phyloP scores from a whole-genome alignment of 2,888 invertebrate genomes.

The Cosmopolites sordidus region DNA sequence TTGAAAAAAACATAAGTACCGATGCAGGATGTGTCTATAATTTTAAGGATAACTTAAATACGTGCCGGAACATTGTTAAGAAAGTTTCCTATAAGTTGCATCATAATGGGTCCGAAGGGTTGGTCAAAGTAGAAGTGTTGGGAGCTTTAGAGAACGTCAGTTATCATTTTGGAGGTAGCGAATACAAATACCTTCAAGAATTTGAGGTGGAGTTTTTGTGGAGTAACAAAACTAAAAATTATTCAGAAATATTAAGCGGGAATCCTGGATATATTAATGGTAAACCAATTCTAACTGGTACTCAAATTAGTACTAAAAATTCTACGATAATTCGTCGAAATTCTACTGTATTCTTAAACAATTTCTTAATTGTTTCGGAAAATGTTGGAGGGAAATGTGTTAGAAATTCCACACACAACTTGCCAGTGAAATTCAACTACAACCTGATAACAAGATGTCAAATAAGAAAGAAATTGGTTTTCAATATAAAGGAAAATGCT shows the following conservation, averaged over 20 bases:
- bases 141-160: slow-evolving; percentile 35
- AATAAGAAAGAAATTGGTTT: slow-evolving; percentile 30
- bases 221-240: slow-evolving; percentile 38
- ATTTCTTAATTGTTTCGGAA: slow-evolving; percentile 45
- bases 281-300: slow-evolving; percentile 57
- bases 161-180: slow-evolving; percentile 28
- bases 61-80: slow-evolving; percentile 42
- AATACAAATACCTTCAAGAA: slow-evolving; percentile 32
- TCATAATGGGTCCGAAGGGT: slow-evolving; percentile 49
- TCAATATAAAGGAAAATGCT: slow-evolving; percentile 29
- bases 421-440: slow-evolving; percentile 50
- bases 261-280: slow-evolving; percentile 71
- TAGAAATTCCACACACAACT: slow-evolving; percentile 42
- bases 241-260: slow-evolving; percentile 56
- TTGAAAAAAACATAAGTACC: slow-evolving; percentile 28
- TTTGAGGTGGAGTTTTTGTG: slow-evolving; percentile 42
- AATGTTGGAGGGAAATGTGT: slow-evolving; percentile 51
- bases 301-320: slow-evolving; percentile 42
- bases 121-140: slow-evolving; percentile 43
- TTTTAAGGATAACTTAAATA: slow-evolving; percentile 29
- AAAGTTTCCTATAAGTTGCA: slow-evolving; percentile 42
- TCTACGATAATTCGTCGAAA: slow-evolving; percentile 34
- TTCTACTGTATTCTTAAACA: slow-evolving; percentile 33
- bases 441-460: slow-evolving; percentile 52
- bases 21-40: slow-evolving; percentile 29